Percentiles rank a stretch among this genome's conserved stretches.
Conservation (phyloP, 1,140 invertebrate genomes). For the Euura lappo region DNA sequence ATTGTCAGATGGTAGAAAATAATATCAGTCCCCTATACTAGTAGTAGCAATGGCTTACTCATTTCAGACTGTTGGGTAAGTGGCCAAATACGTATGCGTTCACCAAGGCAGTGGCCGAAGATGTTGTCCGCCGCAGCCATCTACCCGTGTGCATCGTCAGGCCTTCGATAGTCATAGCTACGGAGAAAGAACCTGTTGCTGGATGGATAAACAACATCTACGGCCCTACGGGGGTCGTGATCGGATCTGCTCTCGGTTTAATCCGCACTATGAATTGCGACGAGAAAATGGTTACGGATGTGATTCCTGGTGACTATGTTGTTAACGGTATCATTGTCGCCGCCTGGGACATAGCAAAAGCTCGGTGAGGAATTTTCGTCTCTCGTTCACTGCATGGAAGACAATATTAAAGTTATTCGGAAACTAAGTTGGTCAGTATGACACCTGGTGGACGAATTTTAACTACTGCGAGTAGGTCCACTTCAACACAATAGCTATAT, state of each 20-base stretch:
- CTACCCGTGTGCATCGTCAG: slow-evolving; percentile 78
- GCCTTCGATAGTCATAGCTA: slow-evolving; percentile 79
- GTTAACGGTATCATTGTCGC: slow-evolving; percentile 82
- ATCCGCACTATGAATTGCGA: slow-evolving; percentile 74
- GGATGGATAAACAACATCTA: slow-evolving; percentile 92
- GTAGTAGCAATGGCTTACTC: slow-evolving; percentile 24
- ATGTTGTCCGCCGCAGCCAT: slow-evolving; percentile 70
- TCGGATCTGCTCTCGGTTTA: slow-evolving; percentile 75
- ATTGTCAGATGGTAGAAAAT: too few species aligned
- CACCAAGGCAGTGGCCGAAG: slow-evolving; percentile 84
- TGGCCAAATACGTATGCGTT: slow-evolving; percentile 87
- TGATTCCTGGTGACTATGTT: slow-evolving; percentile 87
- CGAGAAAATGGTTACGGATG: slow-evolving; percentile 70
- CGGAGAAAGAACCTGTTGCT: slow-evolving; percentile 71
- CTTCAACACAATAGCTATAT: too few species aligned
- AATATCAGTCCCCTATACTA: too few species aligned
- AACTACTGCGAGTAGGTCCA: not conserved
- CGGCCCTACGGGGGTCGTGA: slow-evolving; percentile 73
- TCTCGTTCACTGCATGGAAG: not conserved
- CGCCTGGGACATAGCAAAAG: slow-evolving; percentile 69
- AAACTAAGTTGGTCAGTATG: too few species aligned
- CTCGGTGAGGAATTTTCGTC: slow-evolving; percentile 37
- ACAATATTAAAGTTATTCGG: too few species aligned
- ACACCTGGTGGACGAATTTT: too few species aligned
- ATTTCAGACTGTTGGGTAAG: slow-evolving; percentile 70